Evolutionary conservation across 2,888 invertebrate species (phyloP).

Genomic region (Apoderus coryli): DNA sequence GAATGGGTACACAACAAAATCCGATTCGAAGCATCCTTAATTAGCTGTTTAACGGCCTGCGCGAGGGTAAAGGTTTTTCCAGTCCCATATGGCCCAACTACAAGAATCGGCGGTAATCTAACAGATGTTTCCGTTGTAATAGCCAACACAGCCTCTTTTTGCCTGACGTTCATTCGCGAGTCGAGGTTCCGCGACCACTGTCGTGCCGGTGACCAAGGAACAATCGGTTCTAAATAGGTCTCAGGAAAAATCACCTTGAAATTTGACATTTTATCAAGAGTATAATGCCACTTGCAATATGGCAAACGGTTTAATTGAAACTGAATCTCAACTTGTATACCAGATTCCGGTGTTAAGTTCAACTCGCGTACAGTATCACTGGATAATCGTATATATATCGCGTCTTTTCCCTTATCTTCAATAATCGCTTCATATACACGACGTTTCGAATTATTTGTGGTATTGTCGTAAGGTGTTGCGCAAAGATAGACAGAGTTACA

Average conservation of each 20-base stretch:
- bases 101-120: constrained; percentile 52
- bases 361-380: constrained; percentile 33
- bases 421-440: constrained; percentile 61
- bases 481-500: constrained; percentile 49
- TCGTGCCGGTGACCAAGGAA: constrained; percentile 53
- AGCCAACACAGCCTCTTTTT: constrained; percentile 62
- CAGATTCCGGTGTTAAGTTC: constrained; percentile 37
- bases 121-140: constrained; percentile 52
- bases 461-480: constrained; percentile 14
- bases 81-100: constrained; percentile 72
- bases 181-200: constrained; percentile 53
- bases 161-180: constrained; percentile 55
- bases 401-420: constrained; percentile 60
- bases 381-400: constrained; percentile 55
- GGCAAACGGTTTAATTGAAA: constrained; percentile 68
- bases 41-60: constrained; percentile 51
- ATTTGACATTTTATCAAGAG: constrained; percentile 60
- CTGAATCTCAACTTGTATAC: constrained; percentile 56
- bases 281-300: constrained; percentile 74
- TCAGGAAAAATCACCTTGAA: constrained; percentile 52
- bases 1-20: constrained; percentile 77
- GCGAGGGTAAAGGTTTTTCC: constrained; percentile 77
- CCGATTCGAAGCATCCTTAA: constrained; percentile 45
- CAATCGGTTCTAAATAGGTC: constrained; percentile 43
- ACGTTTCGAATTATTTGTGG: constrained; percentile 28